A percentile compares a stretch with the other conserved stretches of the same genome.
These are phyloP conservation scores for Aspidiotus rigidus DNA, from an alignment of 2,888 invertebrate genomes.

Conservation along the genomic window DNA sequence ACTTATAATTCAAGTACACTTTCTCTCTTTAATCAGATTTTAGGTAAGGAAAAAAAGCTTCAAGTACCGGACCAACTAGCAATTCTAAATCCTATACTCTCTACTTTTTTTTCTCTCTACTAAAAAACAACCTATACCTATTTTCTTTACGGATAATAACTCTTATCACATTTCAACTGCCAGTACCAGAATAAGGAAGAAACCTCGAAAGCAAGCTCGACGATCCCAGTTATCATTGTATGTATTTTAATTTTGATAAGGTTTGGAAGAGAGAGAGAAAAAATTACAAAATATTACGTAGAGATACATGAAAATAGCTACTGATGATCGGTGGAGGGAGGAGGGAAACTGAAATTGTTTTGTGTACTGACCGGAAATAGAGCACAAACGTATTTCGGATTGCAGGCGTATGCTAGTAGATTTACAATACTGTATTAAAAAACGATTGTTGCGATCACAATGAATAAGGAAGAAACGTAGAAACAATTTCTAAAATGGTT, in stretches of 20 bases:
- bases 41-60: no score
- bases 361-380: conserved; percentile 1
- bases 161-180: no score
- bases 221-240: background rate
- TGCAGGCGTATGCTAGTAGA: background rate
- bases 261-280: background rate
- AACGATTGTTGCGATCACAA: conserved; percentile 1
- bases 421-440: background rate
- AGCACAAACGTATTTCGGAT: background rate
- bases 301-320: no score
- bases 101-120: no score
- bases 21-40: no score
- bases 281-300: no score
- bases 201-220: background rate
- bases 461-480: background rate
- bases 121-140: no score
- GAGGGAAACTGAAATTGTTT: background rate
- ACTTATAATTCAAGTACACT: no score
- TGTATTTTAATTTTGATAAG: background rate
- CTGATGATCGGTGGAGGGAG: background rate
- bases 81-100: no score
- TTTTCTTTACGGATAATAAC: no score
- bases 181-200: no score
- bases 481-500: background rate
- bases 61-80: no score